Conservation (phyloP, 2,113 vertebrate species). For the Apteryx owenii region DNA sequence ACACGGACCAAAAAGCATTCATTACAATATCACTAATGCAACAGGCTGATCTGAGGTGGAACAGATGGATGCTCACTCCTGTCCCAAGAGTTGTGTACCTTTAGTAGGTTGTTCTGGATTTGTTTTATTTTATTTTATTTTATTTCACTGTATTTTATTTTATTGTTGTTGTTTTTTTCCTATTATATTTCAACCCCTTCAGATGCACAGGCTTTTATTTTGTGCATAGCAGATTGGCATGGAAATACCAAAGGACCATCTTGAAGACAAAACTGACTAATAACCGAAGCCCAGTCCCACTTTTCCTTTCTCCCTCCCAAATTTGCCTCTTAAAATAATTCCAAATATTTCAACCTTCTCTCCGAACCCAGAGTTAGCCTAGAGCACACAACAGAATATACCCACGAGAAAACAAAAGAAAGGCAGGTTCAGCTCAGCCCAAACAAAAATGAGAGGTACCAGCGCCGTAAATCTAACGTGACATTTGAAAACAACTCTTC, state of each 20-base stretch:
- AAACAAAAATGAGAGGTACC: neutral
- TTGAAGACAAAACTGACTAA: neutral
- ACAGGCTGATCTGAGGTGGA: neutral
- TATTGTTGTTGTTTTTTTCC: neutral
- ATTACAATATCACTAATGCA: neutral
- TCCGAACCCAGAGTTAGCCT: neutral
- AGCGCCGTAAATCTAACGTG: neutral
- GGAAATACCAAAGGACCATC: neutral
- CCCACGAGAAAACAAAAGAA: neutral
- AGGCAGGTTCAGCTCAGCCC: neutral
- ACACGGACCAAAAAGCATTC: neutral
- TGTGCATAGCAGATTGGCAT: neutral
- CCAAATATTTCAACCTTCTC: neutral
- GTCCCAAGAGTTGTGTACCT: neutral
- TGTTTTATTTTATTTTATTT: neutral
- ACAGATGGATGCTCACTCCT: neutral
- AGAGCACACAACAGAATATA: neutral
- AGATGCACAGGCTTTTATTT: neutral
- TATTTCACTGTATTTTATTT: neutral
- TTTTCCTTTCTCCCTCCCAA: neutral
- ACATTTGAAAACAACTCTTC: conserved; percentile 20
- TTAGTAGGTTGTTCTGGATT: neutral
- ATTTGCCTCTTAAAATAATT: conserved; percentile 15
- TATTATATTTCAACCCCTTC: neutral
- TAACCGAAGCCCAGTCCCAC: neutral